Base-by-base conservation (phyloP, 2,888 invertebrate species). In the Melanophora roralis region DNA sequence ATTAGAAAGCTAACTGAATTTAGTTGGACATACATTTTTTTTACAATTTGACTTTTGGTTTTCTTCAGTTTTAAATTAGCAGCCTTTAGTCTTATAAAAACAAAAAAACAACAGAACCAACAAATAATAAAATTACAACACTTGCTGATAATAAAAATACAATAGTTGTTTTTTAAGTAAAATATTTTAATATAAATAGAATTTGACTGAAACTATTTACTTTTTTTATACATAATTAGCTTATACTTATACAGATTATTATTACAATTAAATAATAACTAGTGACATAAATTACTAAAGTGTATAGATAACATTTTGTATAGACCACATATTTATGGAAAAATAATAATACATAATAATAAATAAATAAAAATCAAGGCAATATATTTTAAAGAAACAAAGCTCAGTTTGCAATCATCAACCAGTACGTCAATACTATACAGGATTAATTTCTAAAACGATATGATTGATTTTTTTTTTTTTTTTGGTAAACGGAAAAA, bases 391-490 rank as follows among this genome's bases (percentile, higher is more conserved):
- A 3, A 38, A 32, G 19, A 64, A 47, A 59, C 43, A 34, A 57
- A 36, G 32, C 16, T 59, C 27, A 62, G 19, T 67, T 47, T 32
- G 12, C 23, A 69, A 49, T 27, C 38, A 62, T 36, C 53, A 47
- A 68, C 40, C 27, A 62, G 32, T 75, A 36, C 47, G 6, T 65
- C 38, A 40, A 57, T 69, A 64, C 40, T 57, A 12, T 57, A 76
- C 65, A 68, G 34, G 49, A 19, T 49, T 12, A 16, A 11, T 19
- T 21, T 38, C 40, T 49, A 57, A 43, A 72, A 53, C 43, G 69
- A 60, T 67, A 75, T 75, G 76, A 68, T 57, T 79, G 60, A 78
- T 57, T 55, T 67, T 43, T 7, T 14, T n/a, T 12, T n/a, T 68
- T 43, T 14, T 3, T 27, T 49, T 43, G 65, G 27, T 27, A 47